These are phyloP conservation scores for Ladona fulva DNA, from an alignment of 1,140 invertebrate genomes.

Conservation along the genomic window DNA sequence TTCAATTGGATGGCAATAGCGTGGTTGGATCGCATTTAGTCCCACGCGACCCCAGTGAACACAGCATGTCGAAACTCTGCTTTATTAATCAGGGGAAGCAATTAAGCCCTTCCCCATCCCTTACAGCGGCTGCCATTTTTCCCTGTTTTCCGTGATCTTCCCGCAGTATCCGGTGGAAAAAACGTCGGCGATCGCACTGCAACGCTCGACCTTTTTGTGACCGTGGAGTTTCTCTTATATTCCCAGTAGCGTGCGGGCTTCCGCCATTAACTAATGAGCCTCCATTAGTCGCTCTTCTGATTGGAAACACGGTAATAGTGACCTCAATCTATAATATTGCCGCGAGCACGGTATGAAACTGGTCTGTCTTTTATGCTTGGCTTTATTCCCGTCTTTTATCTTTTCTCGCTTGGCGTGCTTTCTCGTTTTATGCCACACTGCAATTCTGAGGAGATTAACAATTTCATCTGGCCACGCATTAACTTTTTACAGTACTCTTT, in stretches of 20 bases:
- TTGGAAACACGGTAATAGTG: background rate
- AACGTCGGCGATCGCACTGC: background rate
- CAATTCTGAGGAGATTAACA: too few relatives aligned
- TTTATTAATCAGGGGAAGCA: constrained; percentile 3
- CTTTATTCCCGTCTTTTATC: too few relatives aligned
- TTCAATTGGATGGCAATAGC: background rate
- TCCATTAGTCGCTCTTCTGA: background rate
- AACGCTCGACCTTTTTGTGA: background rate
- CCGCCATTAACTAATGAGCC: constrained; percentile 8
- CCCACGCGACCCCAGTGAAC: background rate
- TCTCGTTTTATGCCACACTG: too few relatives aligned
- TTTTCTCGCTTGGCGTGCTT: too few relatives aligned
- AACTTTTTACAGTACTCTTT: too few relatives aligned
- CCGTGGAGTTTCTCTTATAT: background rate
- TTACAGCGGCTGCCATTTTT: too few relatives aligned
- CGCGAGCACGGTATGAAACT: background rate
- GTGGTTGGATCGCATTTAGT: background rate
- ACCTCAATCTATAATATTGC: constrained; percentile 7
- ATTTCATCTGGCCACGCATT: too few relatives aligned
- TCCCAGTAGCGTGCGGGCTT: background rate
- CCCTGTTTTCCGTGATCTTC: background rate
- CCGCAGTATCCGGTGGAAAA: background rate
- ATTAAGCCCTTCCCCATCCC: background rate
- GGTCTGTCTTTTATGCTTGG: too few relatives aligned
- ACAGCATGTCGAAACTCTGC: background rate